phyloP scores from a whole-genome alignment of 2,797 vertebrate species.

The Coregonus suidteri region DNA sequence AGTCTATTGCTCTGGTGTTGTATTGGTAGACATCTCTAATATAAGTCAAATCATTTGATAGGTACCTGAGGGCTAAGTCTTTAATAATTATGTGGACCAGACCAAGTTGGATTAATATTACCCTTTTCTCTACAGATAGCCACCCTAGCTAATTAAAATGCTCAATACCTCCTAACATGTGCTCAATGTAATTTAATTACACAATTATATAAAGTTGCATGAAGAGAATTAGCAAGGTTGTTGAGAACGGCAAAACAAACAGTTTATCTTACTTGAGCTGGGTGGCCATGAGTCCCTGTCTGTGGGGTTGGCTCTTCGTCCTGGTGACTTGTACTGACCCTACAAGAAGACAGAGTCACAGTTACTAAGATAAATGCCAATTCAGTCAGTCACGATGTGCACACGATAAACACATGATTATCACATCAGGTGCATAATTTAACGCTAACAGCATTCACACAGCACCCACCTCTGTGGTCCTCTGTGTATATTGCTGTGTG shows the following conservation, averaged over 20 bases:
- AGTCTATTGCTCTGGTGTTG: no score
- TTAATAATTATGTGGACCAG: no score
- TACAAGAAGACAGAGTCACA: conserved; percentile 58
- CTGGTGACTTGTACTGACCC: conserved; percentile 83
- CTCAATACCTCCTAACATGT: neutral
- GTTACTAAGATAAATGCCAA: conserved; percentile 8
- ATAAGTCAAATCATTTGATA: no score
- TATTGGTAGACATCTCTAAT: no score
- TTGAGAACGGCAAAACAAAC: conserved; percentile 43
- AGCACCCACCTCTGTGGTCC: neutral
- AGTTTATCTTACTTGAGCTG: conserved; percentile 87
- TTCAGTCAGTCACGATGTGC: neutral
- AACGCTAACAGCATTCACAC: neutral
- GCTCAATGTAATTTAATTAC: conserved; percentile 29
- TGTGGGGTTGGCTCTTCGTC: conserved; percentile 83
- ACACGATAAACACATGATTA: neutral
- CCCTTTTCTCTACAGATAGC: no score
- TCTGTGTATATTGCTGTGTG: conserved; percentile 7
- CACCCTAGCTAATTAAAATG: no score
- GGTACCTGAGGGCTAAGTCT: no score
- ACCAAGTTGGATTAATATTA: no score
- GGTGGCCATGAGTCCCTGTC: conserved; percentile 93
- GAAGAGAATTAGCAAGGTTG: conserved; percentile 34
- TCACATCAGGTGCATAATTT: neutral
- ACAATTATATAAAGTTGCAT: conserved; percentile 44